Conservation (phyloP, 2,888 invertebrate species). For the Choristoneura rosaceana region DNA sequence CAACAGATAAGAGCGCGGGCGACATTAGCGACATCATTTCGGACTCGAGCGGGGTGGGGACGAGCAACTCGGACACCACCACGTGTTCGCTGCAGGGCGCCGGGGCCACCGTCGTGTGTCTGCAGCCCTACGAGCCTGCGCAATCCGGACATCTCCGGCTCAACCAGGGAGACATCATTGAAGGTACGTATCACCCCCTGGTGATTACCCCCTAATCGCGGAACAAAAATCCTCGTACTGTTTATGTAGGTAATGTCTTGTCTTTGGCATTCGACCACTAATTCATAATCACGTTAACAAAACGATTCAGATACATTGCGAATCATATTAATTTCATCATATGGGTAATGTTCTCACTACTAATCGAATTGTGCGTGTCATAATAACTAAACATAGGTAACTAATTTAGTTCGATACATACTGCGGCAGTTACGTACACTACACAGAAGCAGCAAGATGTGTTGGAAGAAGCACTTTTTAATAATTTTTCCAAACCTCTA, state of each 20-base stretch:
- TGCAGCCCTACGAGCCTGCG: slow-evolving; percentile 91
- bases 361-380: slow-evolving; percentile 25
- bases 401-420: neutral
- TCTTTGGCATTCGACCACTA: slow-evolving; percentile 16
- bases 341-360: slow-evolving; percentile 19
- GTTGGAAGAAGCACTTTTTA: neutral
- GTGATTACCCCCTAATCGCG: neutral
- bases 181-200: slow-evolving; percentile 84
- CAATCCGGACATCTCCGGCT: slow-evolving; percentile 92
- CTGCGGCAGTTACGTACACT: neutral
- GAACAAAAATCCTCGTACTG: neutral
- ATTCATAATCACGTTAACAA: slow-evolving; percentile 24
- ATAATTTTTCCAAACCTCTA: neutral
- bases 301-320: slow-evolving; percentile 20
- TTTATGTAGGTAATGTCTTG: neutral
- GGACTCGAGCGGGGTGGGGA: slow-evolving; percentile 96
- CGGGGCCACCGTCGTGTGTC: slow-evolving; percentile 92
- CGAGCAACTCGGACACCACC: slow-evolving; percentile 94
- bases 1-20: slow-evolving; percentile 95
- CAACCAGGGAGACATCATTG: slow-evolving; percentile 95
- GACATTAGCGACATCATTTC: slow-evolving; percentile 96
- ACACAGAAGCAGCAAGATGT: neutral
- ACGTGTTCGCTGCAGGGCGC: slow-evolving; percentile 91
- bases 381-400: slow-evolving; percentile 2
- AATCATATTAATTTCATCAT: slow-evolving; percentile 26